Conservation (phyloP, 2,113 vertebrate species). For the Mustela lutreola region DNA sequence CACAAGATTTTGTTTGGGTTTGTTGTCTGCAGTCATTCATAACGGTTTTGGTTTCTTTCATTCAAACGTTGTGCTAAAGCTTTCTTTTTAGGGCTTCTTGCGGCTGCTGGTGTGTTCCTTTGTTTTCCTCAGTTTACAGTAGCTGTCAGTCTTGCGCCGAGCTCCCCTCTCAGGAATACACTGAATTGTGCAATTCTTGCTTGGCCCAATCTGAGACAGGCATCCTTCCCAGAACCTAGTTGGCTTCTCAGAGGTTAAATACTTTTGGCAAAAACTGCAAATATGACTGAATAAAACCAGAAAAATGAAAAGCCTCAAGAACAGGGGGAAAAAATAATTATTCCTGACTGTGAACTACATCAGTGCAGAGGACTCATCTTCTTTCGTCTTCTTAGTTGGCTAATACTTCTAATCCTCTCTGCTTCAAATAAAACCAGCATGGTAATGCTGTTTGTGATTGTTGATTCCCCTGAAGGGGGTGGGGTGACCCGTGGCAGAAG, state of each 20-base stretch:
- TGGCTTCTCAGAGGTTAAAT: conserved; percentile 77
- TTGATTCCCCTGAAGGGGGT: background rate
- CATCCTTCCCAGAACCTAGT: conserved; percentile 74
- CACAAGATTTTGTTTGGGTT: conserved; percentile 35
- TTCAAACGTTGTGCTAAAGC: background rate
- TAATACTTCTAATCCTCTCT: conserved; percentile 8
- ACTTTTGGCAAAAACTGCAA: conserved; percentile 54
- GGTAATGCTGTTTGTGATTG: background rate
- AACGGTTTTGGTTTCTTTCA: background rate
- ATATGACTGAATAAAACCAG: conserved; percentile 71
- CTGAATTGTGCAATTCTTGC: conserved; percentile 59
- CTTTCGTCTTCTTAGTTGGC: background rate
- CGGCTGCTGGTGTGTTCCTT: background rate
- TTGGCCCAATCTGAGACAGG: conserved; percentile 48
- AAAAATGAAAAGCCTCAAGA: conserved; percentile 66
- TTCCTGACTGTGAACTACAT: conserved; percentile 44
- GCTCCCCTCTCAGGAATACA: background rate
- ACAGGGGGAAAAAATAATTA: background rate
- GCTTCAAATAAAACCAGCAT: background rate
- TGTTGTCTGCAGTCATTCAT: background rate
- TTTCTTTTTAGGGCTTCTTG: conserved; percentile 1
- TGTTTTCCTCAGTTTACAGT: conserved; percentile 63
- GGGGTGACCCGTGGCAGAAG: background rate
- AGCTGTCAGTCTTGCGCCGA: conserved; percentile 30
- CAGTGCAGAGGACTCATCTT: background rate